Evolutionary conservation across 2,113 vertebrate genomes (phyloP), one percentile per base, ranked within the genome.

Genomic region (Eubucco bourcierii): DNA sequence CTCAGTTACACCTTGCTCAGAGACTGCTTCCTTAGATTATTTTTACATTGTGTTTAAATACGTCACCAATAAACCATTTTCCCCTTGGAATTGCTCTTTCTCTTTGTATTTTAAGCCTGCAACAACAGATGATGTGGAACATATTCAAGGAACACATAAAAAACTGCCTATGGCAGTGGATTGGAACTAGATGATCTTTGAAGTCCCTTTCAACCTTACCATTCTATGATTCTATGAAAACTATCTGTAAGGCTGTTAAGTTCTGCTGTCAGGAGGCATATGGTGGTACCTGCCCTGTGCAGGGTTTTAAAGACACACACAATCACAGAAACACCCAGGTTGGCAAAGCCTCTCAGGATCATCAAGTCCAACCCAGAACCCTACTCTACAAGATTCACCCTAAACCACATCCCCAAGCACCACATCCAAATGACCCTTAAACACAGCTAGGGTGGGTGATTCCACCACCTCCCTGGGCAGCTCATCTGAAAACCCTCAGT

Each of bases 221-320:
- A n/a, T n/a, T n/a, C n/a, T n/a, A n/a, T n/a, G n/a, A n/a, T n/a
- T n/a, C n/a, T n/a, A n/a, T n/a, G n/a, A n/a, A n/a, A n/a, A n/a
- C n/a, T n/a, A n/a, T 12, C 56, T 12, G 11, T 8, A 12, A 12
- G 0, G 2, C 10, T 58, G 68, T 21, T 6, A 5, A 20, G 31
- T 34, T 61, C 29, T 46, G 52, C 47, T 53, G 27, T 6, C 8
- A 4, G 37, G 25, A 66, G 39, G 23, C 12, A 7, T 7, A 15
- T 3, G 23, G 21, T 20, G 58, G 33, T 23, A 29, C 14, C 1
- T 10, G 50, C 18, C 47, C 34, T 25, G 24, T 1, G 5, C 64
- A 20, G 1, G 5, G 23, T 37, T 79, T 34, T 44, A 44, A 31
- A 41, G 15, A 77, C 5, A 56, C 2, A 66, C 34, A 39, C 14